phyloP scores from a whole-genome alignment of 2,888 invertebrate genomes.

The Tuta absoluta region DNA sequence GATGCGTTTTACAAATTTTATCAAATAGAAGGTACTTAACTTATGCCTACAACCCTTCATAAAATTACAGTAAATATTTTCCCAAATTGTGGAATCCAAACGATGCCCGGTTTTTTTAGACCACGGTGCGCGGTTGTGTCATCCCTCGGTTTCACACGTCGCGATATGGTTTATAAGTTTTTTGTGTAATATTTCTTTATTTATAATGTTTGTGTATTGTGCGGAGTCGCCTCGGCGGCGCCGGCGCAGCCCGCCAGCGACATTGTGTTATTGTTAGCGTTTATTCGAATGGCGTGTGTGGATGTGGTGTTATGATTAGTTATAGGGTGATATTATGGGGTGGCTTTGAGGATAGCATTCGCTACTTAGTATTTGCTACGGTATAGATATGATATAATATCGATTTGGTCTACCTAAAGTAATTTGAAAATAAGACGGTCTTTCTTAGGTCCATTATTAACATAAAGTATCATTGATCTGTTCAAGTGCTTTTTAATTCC shows the following conservation, averaged over 20 bases:
- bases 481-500: too few species aligned
- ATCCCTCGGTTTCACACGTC: conserved; percentile 72
- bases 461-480: too few species aligned
- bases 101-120: conserved; percentile 25
- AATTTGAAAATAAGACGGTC: too few species aligned
- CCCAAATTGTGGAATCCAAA: conserved; percentile 9
- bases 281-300: conserved; percentile 1
- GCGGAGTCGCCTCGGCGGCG: conserved; percentile 65
- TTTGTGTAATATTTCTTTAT: conserved; percentile 48
- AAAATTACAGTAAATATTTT: conserved; percentile 7
- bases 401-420: too few species aligned
- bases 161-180: conserved; percentile 55
- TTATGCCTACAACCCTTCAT: neutral
- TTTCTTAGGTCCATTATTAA: too few species aligned
- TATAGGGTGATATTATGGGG: neutral
- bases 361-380: too few species aligned
- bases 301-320: neutral
- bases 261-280: conserved; percentile 68
- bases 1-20: too few species aligned
- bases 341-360: neutral
- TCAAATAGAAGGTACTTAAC: neutral
- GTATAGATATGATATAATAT: too few species aligned
- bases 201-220: conserved; percentile 18
- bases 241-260: conserved; percentile 64
- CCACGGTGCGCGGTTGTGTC: conserved; percentile 52